Base-by-base conservation (phyloP, 2,888 invertebrate genomes). In the Cephus pulcher region DNA sequence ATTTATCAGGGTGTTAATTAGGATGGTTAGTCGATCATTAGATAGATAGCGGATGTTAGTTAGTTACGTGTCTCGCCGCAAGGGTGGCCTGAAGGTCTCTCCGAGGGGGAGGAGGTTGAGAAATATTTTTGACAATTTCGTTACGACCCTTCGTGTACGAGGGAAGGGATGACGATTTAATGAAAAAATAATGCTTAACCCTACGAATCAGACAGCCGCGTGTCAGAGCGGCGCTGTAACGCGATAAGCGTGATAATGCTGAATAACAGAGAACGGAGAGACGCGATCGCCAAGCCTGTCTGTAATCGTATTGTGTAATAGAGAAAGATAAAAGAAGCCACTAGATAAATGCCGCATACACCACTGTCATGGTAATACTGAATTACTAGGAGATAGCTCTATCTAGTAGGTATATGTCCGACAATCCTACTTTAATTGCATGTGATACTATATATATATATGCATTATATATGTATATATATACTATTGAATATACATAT, bases 341-440 rank as follows among this genome's bases (percentile, higher is more conserved):
- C 75, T 81, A 79, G 76, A 78, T 80, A 77, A 37, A 76, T 79
- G 71, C 82, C 78, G 77, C 82, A 78, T 79, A 81, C 79, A 78
- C 75, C 73, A 79, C 79, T 79, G 82, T 80, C 81, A 82, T 82
- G 84, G 82, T 82, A 81, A 80, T 83, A 82, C 79, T 83, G 81
- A 82, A 84, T 82, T 83, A 81, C 78, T 83, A 81, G 79, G 78
- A 68, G 77, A 79, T 82, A 84, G 80, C 81, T 86, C 86, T 85
- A 76, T 74, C 79, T 76, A 81, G 86, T 86, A 84, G 86, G 83
- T 89, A 89, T 84, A 89, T 90, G 89, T 90, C 87, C 87, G 90
- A 90, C 90, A 90, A 90, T 90, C 90, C 89, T 90, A 88, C 87
- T 89, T 90, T 89, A 89, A 89, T 88, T 90, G 89, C 90, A 90